Evolutionary conservation across 2,113 vertebrate species (phyloP).

Genomic region (Rhipidura dahli): DNA sequence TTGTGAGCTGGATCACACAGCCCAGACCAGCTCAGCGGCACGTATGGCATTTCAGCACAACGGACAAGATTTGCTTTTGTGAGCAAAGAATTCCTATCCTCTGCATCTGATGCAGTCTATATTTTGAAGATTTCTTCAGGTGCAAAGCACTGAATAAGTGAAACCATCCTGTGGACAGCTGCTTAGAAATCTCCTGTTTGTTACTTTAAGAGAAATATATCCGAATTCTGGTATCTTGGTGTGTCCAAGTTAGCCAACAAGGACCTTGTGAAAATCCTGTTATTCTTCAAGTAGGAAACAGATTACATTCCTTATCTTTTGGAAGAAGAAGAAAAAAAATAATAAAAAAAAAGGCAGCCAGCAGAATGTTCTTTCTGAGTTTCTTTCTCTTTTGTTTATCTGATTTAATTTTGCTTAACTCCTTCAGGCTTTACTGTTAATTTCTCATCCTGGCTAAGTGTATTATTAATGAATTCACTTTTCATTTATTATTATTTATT

Average conservation of each 20-base stretch:
- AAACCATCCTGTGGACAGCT: not conserved
- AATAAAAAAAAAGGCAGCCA: not conserved
- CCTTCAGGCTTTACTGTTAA: not conserved
- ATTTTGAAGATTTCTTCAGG: not conserved
- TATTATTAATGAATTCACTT: not conserved
- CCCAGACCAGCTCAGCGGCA: not conserved
- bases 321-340: too few relatives aligned
- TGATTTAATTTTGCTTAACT: slow-evolving; percentile 2
- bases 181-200: not conserved
- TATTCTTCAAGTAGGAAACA: not conserved
- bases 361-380: not conserved
- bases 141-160: not conserved
- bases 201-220: not conserved
- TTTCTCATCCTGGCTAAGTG: not conserved
- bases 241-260: not conserved
- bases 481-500: not conserved
- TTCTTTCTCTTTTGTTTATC: not conserved
- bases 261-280: not conserved
- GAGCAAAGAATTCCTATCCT: not conserved
- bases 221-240: not conserved
- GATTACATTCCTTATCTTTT: not conserved
- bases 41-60: not conserved
- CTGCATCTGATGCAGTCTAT: not conserved
- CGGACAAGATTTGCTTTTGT: not conserved
- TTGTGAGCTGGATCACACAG: not conserved